Evolutionary conservation across 23 tunicate species (phyloP).

Genomic region (Botrylloides violaceus): DNA sequence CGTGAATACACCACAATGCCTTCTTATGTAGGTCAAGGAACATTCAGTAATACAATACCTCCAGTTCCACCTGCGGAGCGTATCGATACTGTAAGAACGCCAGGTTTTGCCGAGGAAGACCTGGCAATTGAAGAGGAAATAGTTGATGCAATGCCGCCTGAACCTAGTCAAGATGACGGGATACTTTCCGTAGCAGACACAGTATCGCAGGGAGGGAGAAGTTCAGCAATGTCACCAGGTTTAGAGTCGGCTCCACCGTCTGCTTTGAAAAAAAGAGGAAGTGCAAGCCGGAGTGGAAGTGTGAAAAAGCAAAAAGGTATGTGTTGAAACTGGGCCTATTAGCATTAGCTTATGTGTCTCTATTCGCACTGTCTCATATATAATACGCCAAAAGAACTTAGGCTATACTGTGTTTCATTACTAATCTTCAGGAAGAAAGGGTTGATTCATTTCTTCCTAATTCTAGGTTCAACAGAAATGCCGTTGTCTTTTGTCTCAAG

Average conservation of each 20-base stretch:
- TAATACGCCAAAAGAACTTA: too few species aligned
- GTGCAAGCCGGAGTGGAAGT: conserved; percentile 39
- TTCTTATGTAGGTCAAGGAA: not conserved
- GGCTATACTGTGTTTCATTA: too few species aligned
- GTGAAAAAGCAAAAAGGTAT: conserved; percentile 61
- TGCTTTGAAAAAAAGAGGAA: conserved; percentile 46
- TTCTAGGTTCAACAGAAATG: too few species aligned
- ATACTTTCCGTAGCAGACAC: not conserved
- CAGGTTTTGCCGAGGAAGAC: too few species aligned
- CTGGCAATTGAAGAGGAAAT: not conserved
- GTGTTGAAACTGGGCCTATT: not conserved
- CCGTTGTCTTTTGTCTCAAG: too few species aligned
- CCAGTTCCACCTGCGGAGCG: not conserved
- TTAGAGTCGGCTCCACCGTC: conserved; percentile 37
- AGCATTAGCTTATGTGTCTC: not conserved
- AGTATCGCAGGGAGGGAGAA: not conserved
- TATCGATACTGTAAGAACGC: not conserved
- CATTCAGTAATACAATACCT: not conserved
- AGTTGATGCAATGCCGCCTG: not conserved
- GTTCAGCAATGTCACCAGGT: not conserved
- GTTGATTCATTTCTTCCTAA: too few species aligned
- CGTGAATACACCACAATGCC: not conserved
- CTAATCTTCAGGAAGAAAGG: too few species aligned
- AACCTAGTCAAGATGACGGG: not conserved
- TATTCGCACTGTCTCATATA: too few species aligned